Evolutionary conservation across 2,113 vertebrate genomes (phyloP).

Genomic region (Himantopus leucocephalus): DNA sequence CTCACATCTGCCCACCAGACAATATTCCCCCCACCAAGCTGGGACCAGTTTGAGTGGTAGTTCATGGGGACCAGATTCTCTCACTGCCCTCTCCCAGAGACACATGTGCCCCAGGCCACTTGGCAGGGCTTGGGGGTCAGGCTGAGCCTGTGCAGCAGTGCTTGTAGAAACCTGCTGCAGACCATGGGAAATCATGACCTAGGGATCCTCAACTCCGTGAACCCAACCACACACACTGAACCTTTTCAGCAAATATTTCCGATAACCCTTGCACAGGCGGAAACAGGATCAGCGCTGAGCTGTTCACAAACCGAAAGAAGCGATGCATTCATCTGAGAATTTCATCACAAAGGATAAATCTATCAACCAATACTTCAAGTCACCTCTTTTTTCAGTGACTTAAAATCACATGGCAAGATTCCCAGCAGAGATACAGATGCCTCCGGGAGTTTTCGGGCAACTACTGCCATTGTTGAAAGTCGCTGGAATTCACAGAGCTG

Average conservation of each 20-base stretch:
- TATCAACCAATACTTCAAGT: neutral
- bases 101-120: fast-evolving
- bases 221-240: neutral
- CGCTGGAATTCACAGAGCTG: neutral
- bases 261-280: fast-evolving
- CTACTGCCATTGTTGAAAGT: neutral
- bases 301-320: neutral
- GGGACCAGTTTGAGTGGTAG: neutral
- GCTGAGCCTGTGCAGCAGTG: neutral
- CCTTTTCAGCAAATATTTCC: neutral
- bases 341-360: neutral
- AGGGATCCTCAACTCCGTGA: neutral
- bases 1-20: neutral
- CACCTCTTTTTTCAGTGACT: neutral
- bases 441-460: neutral
- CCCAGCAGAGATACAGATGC: neutral
- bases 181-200: neutral
- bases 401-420: neutral
- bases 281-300: neutral
- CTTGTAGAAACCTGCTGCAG: neutral
- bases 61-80: neutral
- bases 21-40: fast-evolving
- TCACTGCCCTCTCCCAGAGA: neutral
- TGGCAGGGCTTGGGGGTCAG: neutral
- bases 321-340: neutral